Percentiles rank a stretch among this genome's conserved stretches.
Evolutionary conservation across 2,797 vertebrate species (phyloP).

Genomic region (Tapirus indicus): DNA sequence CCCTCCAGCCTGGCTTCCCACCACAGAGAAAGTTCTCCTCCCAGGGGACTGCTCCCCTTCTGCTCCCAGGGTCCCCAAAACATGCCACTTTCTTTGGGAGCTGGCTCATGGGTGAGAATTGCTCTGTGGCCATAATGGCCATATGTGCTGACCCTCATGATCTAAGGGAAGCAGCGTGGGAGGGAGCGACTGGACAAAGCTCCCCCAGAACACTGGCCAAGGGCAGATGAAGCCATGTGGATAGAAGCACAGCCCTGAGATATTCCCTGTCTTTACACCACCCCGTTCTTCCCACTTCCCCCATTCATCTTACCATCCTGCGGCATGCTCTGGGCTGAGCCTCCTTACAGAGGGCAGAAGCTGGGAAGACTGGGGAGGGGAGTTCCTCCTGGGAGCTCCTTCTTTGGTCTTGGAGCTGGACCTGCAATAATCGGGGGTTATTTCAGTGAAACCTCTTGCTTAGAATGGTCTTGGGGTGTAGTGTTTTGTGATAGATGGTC

Average conservation of each 20-base stretch:
- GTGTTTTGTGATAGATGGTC: neutral
- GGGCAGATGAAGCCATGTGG: neutral
- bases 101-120: neutral
- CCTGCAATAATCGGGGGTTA: conserved; percentile 38
- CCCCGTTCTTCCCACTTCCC: neutral
- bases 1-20: neutral
- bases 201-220: neutral
- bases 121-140: too few relatives aligned
- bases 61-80: neutral
- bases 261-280: neutral
- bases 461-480: neutral
- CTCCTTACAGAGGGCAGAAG: neutral
- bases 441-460: neutral
- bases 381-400: neutral
- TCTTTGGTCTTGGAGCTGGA: neutral
- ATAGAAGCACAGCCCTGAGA: neutral
- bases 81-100: neutral
- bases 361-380: neutral
- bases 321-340: conserved; percentile 56
- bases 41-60: neutral
- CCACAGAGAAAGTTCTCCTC: neutral
- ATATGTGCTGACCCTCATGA: neutral
- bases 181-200: neutral
- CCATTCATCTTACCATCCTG: conserved; percentile 72
- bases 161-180: neutral